Evolutionary conservation across 2,797 vertebrate genomes (phyloP), one percentile per base, ranked within the genome.

Genomic region (Sphenopsis melanotis): DNA sequence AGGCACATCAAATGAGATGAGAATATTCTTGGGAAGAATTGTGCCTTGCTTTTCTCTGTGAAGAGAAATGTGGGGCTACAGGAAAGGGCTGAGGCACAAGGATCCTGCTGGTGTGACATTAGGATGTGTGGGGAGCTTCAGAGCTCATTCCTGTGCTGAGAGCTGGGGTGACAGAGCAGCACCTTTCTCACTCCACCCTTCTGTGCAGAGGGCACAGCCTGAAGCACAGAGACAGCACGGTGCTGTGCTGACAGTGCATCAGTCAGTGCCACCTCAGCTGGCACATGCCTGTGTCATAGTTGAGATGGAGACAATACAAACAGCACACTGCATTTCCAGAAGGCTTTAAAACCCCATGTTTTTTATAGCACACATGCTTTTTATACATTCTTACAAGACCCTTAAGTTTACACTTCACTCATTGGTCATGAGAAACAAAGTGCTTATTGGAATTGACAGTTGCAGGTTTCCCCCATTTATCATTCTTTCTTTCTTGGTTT

Each of bases 211-310:
- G 37, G 56, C 50, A 52, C 37, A 41, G 47, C 37, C 49, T 39
- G 36, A 32, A 42, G 4, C n/a, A 15, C 8, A 23, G 50, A 39
- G 64, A 29, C 41, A 72, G 32, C 29, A 13, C 1, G 1, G 2
- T 5, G 17, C 46, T n/a, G 23, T 14, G 14, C 12, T 32, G 24
- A 4, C 37, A 36, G 2, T 0, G 3, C 30, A 27, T 0, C 4
- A 9, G 9, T 11, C 55, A 50, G n/a, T 24, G n/a, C 55, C 63
- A 61, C 29, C 59, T 50, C 75, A 37, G 0, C n/a, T 81, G 65
- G 39, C n/a, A 57, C n/a, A 2, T 0, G 10, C 66, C 11, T 0
- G 0, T 34, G 15, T 24, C 10, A 8, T 11, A 24, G 55, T 24
- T 57, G n/a, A 57, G 55, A 57, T 17, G 15, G 55, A 57, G n/a